Percentiles rank a stretch among this genome's conserved stretches.
These are phyloP conservation scores for Euborellia annulipes DNA, from an alignment of 1,140 invertebrate genomes.

Conservation along the genomic window DNA sequence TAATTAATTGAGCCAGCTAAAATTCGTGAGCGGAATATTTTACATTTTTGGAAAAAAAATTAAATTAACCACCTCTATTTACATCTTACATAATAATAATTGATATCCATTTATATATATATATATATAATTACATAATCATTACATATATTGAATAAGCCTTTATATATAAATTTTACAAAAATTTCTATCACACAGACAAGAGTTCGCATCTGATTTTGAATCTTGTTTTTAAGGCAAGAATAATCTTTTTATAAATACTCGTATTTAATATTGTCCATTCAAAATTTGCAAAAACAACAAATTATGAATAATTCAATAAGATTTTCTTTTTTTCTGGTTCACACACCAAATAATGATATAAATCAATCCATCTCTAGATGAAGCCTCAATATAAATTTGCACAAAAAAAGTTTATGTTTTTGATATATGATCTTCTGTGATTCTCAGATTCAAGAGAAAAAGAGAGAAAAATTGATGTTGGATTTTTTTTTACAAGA, in stretches of 20 bases:
- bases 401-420: background rate
- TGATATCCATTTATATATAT: conserved; percentile 18
- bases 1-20: no score
- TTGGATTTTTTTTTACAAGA: conserved; percentile 7
- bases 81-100: background rate
- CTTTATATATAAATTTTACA: conserved; percentile 5
- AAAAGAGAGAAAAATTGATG: conserved; percentile 6
- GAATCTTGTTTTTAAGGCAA: conserved; percentile 18
- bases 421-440: background rate
- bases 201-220: conserved; percentile 23
- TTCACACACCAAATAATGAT: conserved; percentile 19
- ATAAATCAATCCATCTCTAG: conserved; percentile 20
- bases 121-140: conserved; percentile 10
- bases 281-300: conserved; percentile 1
- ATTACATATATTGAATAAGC: background rate
- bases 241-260: background rate
- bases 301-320: conserved; percentile 4
- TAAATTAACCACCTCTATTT: background rate
- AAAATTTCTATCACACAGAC: background rate
- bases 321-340: conserved; percentile 6
- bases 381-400: conserved; percentile 10
- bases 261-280: no score
- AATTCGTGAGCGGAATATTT: no score
- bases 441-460: background rate
- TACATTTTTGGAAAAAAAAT: no score